Conservation (phyloP, 2,888 invertebrate species). For the Perizoma flavofasciatum region DNA sequence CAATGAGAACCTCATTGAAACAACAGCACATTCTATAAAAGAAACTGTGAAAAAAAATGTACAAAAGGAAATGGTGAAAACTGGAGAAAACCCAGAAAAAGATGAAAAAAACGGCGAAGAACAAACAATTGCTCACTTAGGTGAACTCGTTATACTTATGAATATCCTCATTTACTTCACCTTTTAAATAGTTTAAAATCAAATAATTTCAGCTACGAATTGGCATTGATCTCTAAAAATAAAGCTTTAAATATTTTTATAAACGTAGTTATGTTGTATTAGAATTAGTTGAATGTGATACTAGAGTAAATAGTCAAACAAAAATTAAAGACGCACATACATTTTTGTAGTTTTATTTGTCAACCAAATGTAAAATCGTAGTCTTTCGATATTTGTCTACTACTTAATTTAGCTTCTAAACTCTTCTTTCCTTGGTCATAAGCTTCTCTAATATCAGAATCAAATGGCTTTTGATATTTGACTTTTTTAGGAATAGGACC, state of each 20-base stretch:
- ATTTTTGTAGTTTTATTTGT: slow-evolving; percentile 40
- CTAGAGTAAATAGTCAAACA: slow-evolving; percentile 52
- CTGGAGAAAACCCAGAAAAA: slow-evolving; percentile 12
- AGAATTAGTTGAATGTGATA: slow-evolving; percentile 56
- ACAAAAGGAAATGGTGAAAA: slow-evolving; percentile 9
- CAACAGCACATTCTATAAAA: slow-evolving; percentile 29
- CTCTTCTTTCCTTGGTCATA: slow-evolving; percentile 74
- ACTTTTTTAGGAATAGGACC: slow-evolving; percentile 73
- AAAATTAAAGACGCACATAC: slow-evolving; percentile 47
- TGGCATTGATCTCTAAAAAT: slow-evolving; percentile 44
- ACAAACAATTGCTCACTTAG: slow-evolving; percentile 15
- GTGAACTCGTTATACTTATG: slow-evolving; percentile 3
- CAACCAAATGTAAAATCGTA: slow-evolving; percentile 76
- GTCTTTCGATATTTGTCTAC: slow-evolving; percentile 60
- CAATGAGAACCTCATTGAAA: slow-evolving; percentile 26
- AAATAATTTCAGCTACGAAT: slow-evolving; percentile 33
- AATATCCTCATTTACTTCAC: slow-evolving; percentile 6
- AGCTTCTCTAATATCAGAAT: slow-evolving; percentile 71
- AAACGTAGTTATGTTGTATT: slow-evolving; percentile 37
- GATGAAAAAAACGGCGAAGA: slow-evolving; percentile 43
- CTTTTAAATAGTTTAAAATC: slow-evolving; percentile 12
- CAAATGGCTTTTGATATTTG: slow-evolving; percentile 64
- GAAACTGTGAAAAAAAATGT: neutral
- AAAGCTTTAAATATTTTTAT: slow-evolving; percentile 46
- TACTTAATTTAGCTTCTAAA: slow-evolving; percentile 64